phyloP scores from a whole-genome alignment of 2,797 vertebrate genomes.

The Bradypus variegatus region DNA sequence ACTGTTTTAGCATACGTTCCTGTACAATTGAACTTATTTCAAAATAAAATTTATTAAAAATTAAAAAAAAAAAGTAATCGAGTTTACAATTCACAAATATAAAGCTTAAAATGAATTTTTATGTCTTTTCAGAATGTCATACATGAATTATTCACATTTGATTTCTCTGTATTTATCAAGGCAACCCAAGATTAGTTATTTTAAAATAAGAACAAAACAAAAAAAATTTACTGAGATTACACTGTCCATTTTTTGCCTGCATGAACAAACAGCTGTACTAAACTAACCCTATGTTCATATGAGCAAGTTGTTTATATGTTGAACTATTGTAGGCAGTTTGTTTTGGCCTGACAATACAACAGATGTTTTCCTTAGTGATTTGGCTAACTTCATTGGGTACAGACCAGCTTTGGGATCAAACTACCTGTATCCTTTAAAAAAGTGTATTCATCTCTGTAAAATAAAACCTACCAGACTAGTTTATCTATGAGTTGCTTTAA shows the following conservation, averaged over 20 bases:
- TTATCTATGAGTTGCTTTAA: not conserved
- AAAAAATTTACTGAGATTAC: constrained; percentile 50
- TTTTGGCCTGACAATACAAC: constrained; percentile 42
- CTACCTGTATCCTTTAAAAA: constrained; percentile 1
- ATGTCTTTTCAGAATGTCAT: constrained; percentile 25
- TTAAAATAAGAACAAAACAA: constrained; percentile 26
- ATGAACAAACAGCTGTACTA: constrained; percentile 25
- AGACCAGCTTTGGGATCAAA: not conserved
- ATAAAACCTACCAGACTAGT: not conserved
- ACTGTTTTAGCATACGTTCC: too few relatives aligned
- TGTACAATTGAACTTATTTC: too few relatives aligned
- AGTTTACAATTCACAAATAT: constrained; percentile 45
- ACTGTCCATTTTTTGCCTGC: constrained; percentile 30
- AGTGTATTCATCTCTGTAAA: not conserved
- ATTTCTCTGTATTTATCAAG: constrained; percentile 45
- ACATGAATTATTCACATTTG: constrained; percentile 26
- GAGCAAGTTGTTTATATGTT: constrained; percentile 18
- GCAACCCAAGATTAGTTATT: constrained; percentile 26
- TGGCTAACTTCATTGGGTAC: constrained; percentile 18
- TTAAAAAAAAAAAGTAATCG: constrained; percentile 39
- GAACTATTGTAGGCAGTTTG: constrained; percentile 46
- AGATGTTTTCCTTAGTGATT: constrained; percentile 36
- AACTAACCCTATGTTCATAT: constrained; percentile 22
- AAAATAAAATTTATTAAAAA: too few relatives aligned
- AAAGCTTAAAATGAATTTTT: constrained; percentile 37